A percentile compares a stretch with the other conserved stretches of the same genome.
phyloP scores from a whole-genome alignment of 2,113 vertebrate species.

The Erythrocercus mccallii region DNA sequence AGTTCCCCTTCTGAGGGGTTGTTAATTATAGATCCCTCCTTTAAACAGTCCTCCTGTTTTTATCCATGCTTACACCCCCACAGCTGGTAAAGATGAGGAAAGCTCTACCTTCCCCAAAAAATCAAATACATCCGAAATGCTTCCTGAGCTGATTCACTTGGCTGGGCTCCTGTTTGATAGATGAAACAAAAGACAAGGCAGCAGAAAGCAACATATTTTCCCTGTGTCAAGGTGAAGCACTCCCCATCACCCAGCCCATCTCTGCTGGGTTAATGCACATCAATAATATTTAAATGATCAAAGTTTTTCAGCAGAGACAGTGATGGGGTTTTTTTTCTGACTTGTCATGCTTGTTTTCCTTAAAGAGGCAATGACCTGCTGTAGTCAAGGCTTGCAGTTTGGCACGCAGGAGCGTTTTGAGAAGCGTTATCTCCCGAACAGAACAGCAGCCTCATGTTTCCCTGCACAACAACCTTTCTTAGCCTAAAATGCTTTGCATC shows the following conservation, averaged over 20 bases:
- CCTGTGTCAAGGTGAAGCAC: conserved; percentile 26
- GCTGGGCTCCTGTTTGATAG: conserved; percentile 28
- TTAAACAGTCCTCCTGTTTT: conserved; percentile 42
- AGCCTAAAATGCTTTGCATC: conserved; percentile 65
- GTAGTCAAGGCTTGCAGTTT: not conserved
- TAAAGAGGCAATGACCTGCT: conserved; percentile 32
- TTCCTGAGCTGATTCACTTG: conserved; percentile 55
- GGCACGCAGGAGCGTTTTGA: conserved; percentile 21
- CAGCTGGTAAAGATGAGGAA: conserved; percentile 29
- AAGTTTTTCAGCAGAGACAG: conserved; percentile 28
- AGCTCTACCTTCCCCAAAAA: conserved; percentile 41
- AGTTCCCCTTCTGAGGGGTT: conserved; percentile 41
- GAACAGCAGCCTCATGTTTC: conserved; percentile 61
- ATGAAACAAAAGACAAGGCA: conserved; percentile 42
- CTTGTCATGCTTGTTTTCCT: conserved; percentile 60
- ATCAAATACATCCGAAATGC: conserved; percentile 43
- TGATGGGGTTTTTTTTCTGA: not conserved
- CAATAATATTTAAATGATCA: conserved; percentile 20
- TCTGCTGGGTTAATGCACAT: not conserved
- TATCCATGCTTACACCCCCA: conserved; percentile 32
- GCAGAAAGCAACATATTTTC: not conserved
- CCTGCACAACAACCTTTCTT: conserved; percentile 55
- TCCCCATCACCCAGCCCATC: not conserved
- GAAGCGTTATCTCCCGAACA: conserved; percentile 19
- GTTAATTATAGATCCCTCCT: conserved; percentile 63